Evolutionary conservation across 2,113 vertebrate species (phyloP).

Genomic region (Alosa alosa): DNA sequence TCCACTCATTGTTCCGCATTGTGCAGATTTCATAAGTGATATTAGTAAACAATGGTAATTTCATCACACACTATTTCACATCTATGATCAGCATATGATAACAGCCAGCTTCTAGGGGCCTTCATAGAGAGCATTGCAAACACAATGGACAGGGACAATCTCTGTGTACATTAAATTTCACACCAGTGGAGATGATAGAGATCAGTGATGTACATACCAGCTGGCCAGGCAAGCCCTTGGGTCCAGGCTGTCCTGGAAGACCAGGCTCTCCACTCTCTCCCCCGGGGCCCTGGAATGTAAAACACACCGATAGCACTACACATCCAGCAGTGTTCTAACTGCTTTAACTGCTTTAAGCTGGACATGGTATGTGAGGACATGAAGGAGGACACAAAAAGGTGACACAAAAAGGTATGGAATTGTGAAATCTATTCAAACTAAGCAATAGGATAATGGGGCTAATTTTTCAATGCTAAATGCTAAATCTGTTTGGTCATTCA

Average conservation of each 20-base stretch:
- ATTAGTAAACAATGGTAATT: background rate
- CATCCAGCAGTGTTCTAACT: background rate
- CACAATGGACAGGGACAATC: background rate
- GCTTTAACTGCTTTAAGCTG: too few species aligned
- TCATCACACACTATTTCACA: background rate
- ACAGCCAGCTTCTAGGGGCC: background rate
- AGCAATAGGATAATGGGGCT: too few species aligned
- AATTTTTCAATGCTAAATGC: too few species aligned
- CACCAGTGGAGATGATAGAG: background rate
- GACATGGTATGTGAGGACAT: too few species aligned
- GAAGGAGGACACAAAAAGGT: too few species aligned
- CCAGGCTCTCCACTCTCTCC: constrained; percentile 71
- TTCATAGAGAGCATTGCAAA: background rate
- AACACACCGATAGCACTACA: background rate
- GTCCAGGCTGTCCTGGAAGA: constrained; percentile 63
- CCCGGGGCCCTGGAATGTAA: constrained; percentile 59
- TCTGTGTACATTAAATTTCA: background rate
- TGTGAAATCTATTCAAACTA: too few species aligned
- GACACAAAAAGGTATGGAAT: too few species aligned
- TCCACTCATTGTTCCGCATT: background rate
- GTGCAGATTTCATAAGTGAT: background rate
- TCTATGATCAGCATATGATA: background rate
- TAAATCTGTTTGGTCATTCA: too few species aligned
- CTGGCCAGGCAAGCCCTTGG: constrained; percentile 65
- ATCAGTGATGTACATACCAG: constrained; percentile 54